Evolutionary conservation across 1,140 invertebrate genomes (phyloP), one percentile per base, ranked within the genome.

Genomic region (Cotesia vestalis): DNA sequence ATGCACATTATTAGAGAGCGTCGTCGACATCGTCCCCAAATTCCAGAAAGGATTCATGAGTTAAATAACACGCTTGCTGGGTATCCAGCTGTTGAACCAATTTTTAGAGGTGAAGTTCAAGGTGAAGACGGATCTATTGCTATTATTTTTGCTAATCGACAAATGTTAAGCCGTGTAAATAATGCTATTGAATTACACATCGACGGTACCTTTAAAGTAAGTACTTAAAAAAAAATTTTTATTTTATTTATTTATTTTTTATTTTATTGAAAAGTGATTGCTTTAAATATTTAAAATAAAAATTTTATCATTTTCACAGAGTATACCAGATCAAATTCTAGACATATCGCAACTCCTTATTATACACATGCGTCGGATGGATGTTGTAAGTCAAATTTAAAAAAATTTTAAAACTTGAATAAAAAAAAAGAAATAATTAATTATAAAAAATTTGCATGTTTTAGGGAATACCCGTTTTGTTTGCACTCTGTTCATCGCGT

Each of bases 121-220:
- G 36, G 35, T 2, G 11, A 11, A 6, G 63, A 66, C n/a, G 34
- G 36, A 12, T 36, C 63, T 17, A 35, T 66, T 12, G 63, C 63
- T 3, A 17, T 40, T 5, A 40, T 66, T 40, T 66, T 66, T 38
- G 27, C 11, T 35, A 66, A 35, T 12, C 20, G 4, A 3, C 4
- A 11, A 5, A 66, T 66, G 63, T 35, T 11, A 17, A 40, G 40
- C 5, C 63, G 63, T 35, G 20, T 38, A 35, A 40, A 40, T 35
- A 35, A 40, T 12, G 27, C 63, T 4, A 38, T 14, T 6, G 34
- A 40, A 40, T 40, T 66, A 14, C 27, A 66, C 40, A 4, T 66
- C 1, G 63, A 66, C 36, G 63, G 35, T 38, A 66, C 63, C 9
- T 66, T 66, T 38, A 14, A 40, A 35, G 63, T 66, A 38, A 66